phyloP scores from a whole-genome alignment of 1,140 invertebrate genomes.

The Ceratitis capitata region DNA sequence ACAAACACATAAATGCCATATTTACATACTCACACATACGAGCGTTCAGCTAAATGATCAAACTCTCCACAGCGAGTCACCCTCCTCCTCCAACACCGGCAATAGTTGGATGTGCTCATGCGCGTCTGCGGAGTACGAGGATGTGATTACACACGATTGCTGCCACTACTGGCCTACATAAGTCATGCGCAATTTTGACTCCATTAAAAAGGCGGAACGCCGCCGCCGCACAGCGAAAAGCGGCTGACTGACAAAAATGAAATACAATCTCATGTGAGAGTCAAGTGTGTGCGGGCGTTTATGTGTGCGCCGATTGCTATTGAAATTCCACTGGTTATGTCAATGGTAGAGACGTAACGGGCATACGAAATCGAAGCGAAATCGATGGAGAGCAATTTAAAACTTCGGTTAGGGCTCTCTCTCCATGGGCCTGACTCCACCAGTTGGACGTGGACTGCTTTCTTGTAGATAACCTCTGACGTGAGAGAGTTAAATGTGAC shows the following conservation, averaged over 20 bases:
- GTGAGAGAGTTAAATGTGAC: no score
- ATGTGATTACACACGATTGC: conserved; percentile 2
- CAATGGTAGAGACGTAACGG: no score
- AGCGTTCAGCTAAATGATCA: background rate
- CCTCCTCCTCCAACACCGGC: no score
- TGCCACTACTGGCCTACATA: conserved; percentile 34
- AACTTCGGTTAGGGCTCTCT: no score
- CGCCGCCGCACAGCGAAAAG: background rate
- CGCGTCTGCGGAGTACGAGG: background rate
- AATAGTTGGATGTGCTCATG: background rate
- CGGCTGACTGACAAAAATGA: background rate
- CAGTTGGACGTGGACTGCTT: no score
- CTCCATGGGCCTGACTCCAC: no score
- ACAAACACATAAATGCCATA: background rate
- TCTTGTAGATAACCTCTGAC: no score
- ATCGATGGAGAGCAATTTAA: no score
- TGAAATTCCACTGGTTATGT: background rate
- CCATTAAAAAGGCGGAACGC: conserved; percentile 31
- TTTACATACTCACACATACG: background rate
- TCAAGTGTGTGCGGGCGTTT: background rate
- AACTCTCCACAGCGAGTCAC: background rate
- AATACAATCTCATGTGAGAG: background rate
- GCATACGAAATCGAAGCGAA: no score
- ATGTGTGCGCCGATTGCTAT: background rate
- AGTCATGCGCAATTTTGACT: conserved; percentile 35